Evolutionary conservation across 2,797 vertebrate genomes (phyloP).

Genomic region (Microtus obscurus): DNA sequence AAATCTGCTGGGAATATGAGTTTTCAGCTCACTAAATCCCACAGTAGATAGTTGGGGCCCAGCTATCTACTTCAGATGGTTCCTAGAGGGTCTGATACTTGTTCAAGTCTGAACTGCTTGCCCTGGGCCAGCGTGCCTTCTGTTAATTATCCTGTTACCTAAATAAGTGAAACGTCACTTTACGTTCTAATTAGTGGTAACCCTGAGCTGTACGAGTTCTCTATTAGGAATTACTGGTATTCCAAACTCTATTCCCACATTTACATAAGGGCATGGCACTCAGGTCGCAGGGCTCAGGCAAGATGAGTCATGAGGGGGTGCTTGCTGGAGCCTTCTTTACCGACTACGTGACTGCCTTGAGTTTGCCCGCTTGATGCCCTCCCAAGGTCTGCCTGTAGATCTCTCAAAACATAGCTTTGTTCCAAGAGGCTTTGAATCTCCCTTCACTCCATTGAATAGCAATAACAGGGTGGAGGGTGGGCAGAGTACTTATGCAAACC

Average conservation of each 20-base stretch:
- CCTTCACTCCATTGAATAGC: neutral
- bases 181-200: neutral
- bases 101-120: neutral
- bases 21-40: neutral
- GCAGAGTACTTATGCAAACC: neutral
- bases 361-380: neutral
- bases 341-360: neutral
- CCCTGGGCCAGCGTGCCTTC: neutral
- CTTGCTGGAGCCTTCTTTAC: neutral
- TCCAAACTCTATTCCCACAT: neutral
- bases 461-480: fast-evolving
- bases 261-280: neutral
- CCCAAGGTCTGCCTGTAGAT: neutral
- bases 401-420: neutral
- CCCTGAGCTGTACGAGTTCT: neutral
- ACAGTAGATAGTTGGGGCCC: neutral
- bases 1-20: neutral
- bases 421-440: neutral
- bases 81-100: neutral
- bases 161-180: neutral
- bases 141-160: neutral
- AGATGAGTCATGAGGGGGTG: neutral
- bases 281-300: neutral
- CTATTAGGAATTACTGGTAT: neutral
- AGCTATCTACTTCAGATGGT: neutral